Conservation (phyloP, 1,140 invertebrate genomes). For the Tetramorium alpestre region DNA sequence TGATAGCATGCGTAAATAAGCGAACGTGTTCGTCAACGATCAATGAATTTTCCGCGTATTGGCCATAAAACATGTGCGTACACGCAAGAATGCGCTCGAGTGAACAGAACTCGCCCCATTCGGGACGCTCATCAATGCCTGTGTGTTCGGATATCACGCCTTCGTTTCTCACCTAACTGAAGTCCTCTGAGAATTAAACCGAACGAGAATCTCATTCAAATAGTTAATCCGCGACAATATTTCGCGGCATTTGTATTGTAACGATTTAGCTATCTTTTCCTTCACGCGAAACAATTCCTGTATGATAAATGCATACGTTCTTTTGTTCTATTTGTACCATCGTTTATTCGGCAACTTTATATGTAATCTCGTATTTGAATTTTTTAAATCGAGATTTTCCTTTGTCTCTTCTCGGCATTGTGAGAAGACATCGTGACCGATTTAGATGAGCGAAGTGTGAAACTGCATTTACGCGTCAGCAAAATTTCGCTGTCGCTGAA, state of each 20-base stretch:
- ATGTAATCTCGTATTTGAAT: background rate
- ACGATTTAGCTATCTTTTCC: background rate
- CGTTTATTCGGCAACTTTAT: background rate
- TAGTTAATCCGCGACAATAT: background rate
- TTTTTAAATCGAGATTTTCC: background rate
- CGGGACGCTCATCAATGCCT: background rate
- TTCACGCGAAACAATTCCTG: too few relatives aligned
- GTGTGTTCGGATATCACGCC: background rate
- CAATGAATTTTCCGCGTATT: conserved; percentile 53
- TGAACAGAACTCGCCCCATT: background rate
- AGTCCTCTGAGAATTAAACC: background rate
- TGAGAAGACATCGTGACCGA: background rate
- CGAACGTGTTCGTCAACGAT: conserved; percentile 9
- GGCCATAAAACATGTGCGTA: conserved; percentile 24
- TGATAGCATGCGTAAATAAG: background rate
- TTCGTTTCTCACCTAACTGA: background rate
- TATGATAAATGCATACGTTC: background rate
- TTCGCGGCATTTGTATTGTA: background rate
- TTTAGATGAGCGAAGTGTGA: conserved; percentile 8
- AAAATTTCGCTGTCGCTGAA: background rate
- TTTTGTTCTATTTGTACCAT: background rate
- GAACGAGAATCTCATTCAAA: background rate
- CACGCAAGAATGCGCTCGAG: conserved; percentile 31
- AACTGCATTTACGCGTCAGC: background rate
- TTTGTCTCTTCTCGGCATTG: background rate